Base-by-base conservation (phyloP, 2,113 vertebrate species). In the Dipodomys spectabilis region DNA sequence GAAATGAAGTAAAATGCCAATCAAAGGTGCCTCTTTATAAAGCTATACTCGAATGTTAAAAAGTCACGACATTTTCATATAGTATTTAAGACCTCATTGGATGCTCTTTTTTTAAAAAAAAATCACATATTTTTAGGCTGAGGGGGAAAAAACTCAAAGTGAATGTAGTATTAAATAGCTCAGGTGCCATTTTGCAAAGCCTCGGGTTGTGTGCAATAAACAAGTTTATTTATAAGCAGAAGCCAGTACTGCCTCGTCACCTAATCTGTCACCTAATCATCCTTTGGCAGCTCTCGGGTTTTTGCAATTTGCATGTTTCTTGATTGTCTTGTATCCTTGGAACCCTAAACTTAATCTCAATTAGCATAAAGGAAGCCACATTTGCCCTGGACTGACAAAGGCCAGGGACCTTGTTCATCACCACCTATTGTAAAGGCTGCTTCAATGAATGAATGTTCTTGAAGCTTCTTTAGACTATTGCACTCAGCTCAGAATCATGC, bases 41-140 rank as follows among this genome's bases (percentile, higher is more conserved):
- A 90, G 39, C 35, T 86, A 12, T 12, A 49, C 71, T 64, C 79
- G 71, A 95, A 94, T 90, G 92, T 87, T 82, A 87, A 90, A 82
- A 95, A 94, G 45, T 88, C 94, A 11, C 1, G 67, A 53, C 90
- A 95, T 94, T 94, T 94, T 88, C 80, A 49, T 82, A 72, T 6
- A 80, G 13, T 82, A 60, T 69, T 60, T 86, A 67, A 88, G 67
- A n/a, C 10, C 19, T 93, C n/a, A 10, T 72, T 57, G 22, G 88
- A 75, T 22, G 80, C 86, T 93, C 80, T 18, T 90, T 94, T 91
- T 57, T 91, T 57, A n/a, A 39, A 39, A 39, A 39, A 82, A 90
- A 86, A 67, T 49, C 5, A 64, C 65, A 80, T 75, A 79, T 73
- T 79, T 62, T 67, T 68, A 82, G 53, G 49, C 30, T 88, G 10